phyloP scores from a whole-genome alignment of 2,888 invertebrate genomes.

The Synanthedon andrenaeformis region DNA sequence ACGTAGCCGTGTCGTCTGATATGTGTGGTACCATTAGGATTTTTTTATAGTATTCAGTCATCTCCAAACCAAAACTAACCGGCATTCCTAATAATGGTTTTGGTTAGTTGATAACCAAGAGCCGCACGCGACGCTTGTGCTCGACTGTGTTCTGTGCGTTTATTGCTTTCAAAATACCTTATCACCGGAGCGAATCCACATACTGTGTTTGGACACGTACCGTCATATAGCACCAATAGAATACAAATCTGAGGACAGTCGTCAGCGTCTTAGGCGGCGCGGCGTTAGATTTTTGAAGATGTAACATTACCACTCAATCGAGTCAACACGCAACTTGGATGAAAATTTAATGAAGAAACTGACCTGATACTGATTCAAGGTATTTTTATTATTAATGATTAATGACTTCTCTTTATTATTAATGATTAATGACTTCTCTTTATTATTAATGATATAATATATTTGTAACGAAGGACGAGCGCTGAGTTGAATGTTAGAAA shows the following conservation, averaged over 20 bases:
- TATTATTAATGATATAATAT: constrained; percentile 32
- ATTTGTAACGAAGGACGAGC: constrained; percentile 27
- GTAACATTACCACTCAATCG: neutral
- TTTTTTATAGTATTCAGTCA: too few species aligned
- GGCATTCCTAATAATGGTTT: constrained; percentile 51
- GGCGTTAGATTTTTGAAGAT: too few species aligned
- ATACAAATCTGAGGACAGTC: too few species aligned
- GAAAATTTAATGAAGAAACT: constrained; percentile 4
- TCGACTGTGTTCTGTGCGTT: neutral
- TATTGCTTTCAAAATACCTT: constrained; percentile 1
- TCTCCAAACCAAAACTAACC: constrained; percentile 19
- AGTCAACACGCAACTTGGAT: neutral
- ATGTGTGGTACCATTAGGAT: too few species aligned
- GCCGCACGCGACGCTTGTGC: constrained; percentile 48
- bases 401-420: constrained; percentile 27
- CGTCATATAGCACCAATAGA: neutral
- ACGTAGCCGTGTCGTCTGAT: too few species aligned
- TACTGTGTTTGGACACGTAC: constrained; percentile 5
- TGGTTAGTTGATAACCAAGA: constrained; percentile 61
- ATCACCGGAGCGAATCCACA: constrained; percentile 8
- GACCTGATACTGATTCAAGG: constrained; percentile 46
- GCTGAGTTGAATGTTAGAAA: constrained; percentile 16
- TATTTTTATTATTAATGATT: constrained; percentile 30
- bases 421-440: constrained; percentile 29
- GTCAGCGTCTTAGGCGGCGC: too few species aligned